Evolutionary conservation across 2,113 vertebrate genomes (phyloP).

Genomic region (Pterocles burchelli): DNA sequence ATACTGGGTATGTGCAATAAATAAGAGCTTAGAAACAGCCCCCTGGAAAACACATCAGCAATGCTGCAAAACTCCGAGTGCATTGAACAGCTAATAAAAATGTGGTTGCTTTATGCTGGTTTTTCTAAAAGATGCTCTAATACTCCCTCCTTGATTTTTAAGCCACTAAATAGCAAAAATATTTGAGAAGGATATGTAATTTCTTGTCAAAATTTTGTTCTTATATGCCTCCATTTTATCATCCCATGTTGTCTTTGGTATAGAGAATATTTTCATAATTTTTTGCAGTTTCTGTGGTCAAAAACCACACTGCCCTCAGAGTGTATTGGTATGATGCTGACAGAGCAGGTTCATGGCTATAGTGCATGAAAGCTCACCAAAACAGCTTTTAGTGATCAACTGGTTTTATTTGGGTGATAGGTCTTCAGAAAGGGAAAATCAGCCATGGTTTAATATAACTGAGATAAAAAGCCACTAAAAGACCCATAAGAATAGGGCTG

Average conservation of each 20-base stretch:
- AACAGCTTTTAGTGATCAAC: not conserved
- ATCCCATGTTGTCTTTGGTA: not conserved
- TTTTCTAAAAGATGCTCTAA: not conserved
- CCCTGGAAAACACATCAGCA: not conserved
- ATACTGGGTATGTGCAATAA: not conserved
- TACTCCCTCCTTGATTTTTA: not conserved
- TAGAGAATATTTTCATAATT: not conserved
- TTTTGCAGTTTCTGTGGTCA: not conserved
- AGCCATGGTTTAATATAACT: not conserved
- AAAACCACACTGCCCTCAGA: not conserved
- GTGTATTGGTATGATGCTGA: not conserved
- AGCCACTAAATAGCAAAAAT: not conserved
- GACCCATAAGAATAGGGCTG: not conserved
- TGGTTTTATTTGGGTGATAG: not conserved
- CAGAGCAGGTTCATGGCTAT: not conserved
- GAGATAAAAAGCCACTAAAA: not conserved
- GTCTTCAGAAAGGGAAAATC: not conserved
- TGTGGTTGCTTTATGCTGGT: rapidly evolving
- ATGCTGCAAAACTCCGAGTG: not conserved
- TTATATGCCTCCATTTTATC: not conserved
- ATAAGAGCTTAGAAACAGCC: not conserved
- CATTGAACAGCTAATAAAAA: not conserved
- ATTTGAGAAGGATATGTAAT: not conserved
- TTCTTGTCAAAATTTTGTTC: not conserved
- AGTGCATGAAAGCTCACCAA: not conserved